These are phyloP conservation scores for Orientallactaga bullata DNA, from an alignment of 2,113 vertebrate species.

Conservation along the genomic window DNA sequence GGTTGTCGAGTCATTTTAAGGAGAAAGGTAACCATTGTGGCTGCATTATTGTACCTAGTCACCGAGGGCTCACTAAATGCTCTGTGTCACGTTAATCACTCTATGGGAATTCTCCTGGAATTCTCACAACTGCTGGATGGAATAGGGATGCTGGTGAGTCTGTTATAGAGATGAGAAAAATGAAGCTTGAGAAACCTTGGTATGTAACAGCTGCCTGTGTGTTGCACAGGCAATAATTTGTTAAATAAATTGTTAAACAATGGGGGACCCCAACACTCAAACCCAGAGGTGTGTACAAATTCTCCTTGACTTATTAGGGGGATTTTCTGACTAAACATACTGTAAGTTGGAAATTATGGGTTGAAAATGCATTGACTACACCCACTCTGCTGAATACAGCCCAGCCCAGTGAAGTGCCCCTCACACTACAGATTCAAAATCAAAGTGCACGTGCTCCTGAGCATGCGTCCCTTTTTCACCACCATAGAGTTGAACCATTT, in stretches of 20 bases:
- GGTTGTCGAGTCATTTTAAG: constrained; percentile 3
- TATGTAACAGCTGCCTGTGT: neutral
- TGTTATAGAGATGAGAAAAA: neutral
- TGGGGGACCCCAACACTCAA: neutral
- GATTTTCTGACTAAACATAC: neutral
- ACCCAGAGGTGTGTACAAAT: neutral
- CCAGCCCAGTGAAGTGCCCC: neutral
- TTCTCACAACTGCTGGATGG: neutral
- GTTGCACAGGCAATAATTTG: neutral
- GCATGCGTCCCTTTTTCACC: neutral
- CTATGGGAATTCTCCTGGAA: neutral
- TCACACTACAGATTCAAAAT: neutral
- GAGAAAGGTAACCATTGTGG: neutral
- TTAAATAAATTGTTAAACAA: neutral
- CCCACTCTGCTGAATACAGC: neutral
- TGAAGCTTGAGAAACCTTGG: neutral
- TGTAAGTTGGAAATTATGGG: neutral
- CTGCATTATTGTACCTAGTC: neutral
- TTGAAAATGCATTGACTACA: neutral
- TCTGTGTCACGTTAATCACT: neutral
- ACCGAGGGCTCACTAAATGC: neutral
- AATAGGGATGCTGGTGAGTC: neutral
- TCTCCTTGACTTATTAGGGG: neutral
- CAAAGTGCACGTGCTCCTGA: neutral
- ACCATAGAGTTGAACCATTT: neutral